Percentiles rank a stretch among this genome's conserved stretches.
phyloP scores from a whole-genome alignment of 2,888 invertebrate species.

The Aphelenchoides bicaudatus region DNA sequence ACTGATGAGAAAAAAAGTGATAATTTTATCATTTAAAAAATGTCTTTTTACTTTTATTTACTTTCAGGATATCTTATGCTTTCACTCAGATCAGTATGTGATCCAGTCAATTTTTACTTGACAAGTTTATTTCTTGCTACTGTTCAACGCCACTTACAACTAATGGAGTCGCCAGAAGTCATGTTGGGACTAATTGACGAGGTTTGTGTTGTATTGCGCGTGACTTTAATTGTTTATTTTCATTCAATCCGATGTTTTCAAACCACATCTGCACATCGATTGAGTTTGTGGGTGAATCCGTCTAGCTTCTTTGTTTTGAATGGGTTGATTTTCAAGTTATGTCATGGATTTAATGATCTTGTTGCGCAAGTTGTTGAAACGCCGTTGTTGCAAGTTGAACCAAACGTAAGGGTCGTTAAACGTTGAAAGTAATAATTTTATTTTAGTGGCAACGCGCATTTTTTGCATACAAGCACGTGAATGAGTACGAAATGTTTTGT shows the following conservation, averaged over 20 bases:
- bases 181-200: conserved; percentile 1
- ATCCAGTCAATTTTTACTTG: not conserved
- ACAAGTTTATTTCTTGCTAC: not conserved
- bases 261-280: not conserved
- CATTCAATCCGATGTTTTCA: no score
- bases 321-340: not conserved
- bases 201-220: no score
- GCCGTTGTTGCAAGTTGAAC: not conserved
- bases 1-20: no score
- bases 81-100: not conserved
- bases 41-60: not conserved
- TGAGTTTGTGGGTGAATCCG: not conserved
- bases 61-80: not conserved
- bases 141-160: not conserved
- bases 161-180: not conserved
- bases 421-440: not conserved
- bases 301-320: not conserved
- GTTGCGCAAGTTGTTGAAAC: not conserved
- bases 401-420: not conserved
- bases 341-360: not conserved
- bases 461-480: not conserved
- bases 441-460: conserved; percentile 3
- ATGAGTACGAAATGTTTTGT: conserved; percentile 2
- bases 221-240: no score
- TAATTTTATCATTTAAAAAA: no score